phyloP scores from a whole-genome alignment of 2,888 invertebrate species.

The Trachelus troglodyta region DNA sequence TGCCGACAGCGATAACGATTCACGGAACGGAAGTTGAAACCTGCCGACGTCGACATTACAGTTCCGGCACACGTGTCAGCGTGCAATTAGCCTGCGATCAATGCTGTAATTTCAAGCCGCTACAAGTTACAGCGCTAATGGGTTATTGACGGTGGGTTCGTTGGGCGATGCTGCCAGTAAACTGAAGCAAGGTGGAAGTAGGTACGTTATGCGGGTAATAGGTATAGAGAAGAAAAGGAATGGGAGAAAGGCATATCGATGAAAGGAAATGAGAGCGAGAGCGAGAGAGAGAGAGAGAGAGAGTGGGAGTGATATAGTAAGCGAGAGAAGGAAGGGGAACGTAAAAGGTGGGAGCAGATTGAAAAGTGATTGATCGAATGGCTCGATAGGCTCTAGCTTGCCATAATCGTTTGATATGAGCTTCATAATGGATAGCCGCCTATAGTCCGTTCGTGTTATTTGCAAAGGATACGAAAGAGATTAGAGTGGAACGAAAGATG shows the following conservation, averaged over 20 bases:
- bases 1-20: neutral
- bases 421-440: slow-evolving; percentile 20
- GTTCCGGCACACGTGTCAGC: neutral
- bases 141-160: neutral
- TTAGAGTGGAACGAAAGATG: neutral
- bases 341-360: slow-evolving; percentile 15
- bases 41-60: neutral
- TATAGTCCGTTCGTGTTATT: slow-evolving; percentile 16
- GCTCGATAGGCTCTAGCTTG: slow-evolving; percentile 22
- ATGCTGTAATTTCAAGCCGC: neutral
- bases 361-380: slow-evolving; percentile 23
- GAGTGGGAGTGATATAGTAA: neutral
- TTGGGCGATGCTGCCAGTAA: neutral
- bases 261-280: neutral
- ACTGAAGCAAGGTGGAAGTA: neutral
- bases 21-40: neutral
- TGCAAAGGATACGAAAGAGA: neutral
- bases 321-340: neutral
- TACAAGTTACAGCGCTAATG: neutral
- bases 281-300: neutral
- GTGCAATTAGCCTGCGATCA: neutral
- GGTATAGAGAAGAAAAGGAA: neutral
- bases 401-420: slow-evolving; percentile 21
- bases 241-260: neutral
- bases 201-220: neutral